Evolutionary conservation across 2,888 invertebrate species (phyloP).

Genomic region (Rutpela maculata): DNA sequence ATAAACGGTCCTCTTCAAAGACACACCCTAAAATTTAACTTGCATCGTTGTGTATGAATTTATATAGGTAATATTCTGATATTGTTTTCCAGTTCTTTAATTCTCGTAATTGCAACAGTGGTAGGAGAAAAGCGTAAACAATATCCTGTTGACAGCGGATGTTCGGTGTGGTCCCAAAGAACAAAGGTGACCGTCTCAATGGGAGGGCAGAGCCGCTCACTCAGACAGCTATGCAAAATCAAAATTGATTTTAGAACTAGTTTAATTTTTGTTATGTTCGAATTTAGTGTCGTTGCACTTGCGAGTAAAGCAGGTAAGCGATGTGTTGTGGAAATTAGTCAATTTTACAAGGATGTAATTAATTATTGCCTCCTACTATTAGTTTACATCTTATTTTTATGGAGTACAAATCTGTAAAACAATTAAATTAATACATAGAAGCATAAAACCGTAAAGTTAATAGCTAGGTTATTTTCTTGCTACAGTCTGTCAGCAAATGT

Average conservation of each 20-base stretch:
- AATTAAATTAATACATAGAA: no score
- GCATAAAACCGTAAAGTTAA: no score
- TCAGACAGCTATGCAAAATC: not conserved
- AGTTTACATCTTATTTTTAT: no score
- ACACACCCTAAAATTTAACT: no score
- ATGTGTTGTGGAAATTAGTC: no score
- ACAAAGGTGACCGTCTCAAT: not conserved
- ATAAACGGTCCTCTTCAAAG: no score
- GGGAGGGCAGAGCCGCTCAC: not conserved
- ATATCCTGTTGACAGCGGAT: not conserved
- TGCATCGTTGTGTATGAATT: not conserved
- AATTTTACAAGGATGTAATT: no score
- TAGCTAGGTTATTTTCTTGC: no score
- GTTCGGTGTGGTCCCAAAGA: not conserved
- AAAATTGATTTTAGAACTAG: not conserved
- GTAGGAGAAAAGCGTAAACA: not conserved
- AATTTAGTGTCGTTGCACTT: not conserved
- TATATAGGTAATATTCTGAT: not conserved
- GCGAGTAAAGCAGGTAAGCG: no score
- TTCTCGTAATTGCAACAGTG: not conserved
- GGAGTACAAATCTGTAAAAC: no score
- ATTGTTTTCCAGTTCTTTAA: not conserved
- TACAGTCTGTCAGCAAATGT: no score
- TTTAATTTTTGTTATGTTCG: not conserved
- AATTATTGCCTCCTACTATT: no score